Evolutionary conservation across 2,888 invertebrate genomes (phyloP), one percentile per base, ranked within the genome.

Genomic region (Chrysina gloriosa): DNA sequence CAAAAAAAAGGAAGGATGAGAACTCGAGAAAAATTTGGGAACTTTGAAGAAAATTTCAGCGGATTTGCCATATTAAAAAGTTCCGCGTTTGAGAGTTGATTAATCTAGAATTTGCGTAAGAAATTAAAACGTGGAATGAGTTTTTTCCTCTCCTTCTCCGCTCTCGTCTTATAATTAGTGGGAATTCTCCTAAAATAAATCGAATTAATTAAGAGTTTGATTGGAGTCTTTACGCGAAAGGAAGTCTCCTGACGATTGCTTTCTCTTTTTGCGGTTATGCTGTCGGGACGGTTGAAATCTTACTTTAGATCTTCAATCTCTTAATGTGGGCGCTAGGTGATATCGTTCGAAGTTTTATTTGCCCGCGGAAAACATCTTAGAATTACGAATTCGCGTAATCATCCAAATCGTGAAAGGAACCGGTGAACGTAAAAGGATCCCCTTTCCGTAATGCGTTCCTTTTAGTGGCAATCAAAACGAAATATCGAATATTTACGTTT

Each of bases 401-500:
- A n/a, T n/a, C n/a, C n/a, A n/a, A n/a, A n/a, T n/a, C n/a, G n/a
- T n/a, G n/a, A 14, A 42, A 42, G 42, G 16, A 42, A 19, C 16
- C 42, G 16, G 42, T 6, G 19, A 42, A 42, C 19, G 42, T 42
- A 42, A 3, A 16, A 11, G 42, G 16, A 42, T 16, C 19, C 16
- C 16, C 5, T 4, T 19, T 16, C 19, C 42, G 42, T 42, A 42
- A 42, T 42, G 19, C 25, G 25, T 25, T 50, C 27, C 50, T 14
- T 50, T 50, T 50, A 50, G 25, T 50, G 50, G 11, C 50, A 50
- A 25, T 50, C 50, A 50, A 50, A 50, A 27, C 14, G 27, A 50
- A 50, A 50, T 50, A 50, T 50, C 50, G 27, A 50, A 50, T 25
- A 50, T 50, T 50, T 50, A 11, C 50, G 50, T 14, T 50, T 50